These are phyloP conservation scores for Microplitis demolitor DNA, from an alignment of 1,140 invertebrate species.

Conservation along the genomic window DNA sequence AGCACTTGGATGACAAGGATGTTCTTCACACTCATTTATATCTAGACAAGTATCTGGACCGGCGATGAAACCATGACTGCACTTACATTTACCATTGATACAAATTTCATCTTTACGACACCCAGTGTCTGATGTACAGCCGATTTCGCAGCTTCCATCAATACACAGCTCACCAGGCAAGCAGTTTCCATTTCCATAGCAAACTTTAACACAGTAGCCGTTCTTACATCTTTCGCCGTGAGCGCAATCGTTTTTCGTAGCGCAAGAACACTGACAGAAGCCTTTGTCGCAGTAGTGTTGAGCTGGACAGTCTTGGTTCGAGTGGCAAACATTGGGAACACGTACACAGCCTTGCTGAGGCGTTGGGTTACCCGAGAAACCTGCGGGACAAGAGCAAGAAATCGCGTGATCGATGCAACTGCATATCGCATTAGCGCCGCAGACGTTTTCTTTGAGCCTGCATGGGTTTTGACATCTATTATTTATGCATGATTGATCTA, in stretches of 20 bases:
- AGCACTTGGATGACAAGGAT: conserved; percentile 80
- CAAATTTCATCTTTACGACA: conserved; percentile 83
- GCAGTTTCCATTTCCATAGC: conserved; percentile 87
- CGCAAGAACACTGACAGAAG: conserved; percentile 77
- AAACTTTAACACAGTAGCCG: conserved; percentile 81
- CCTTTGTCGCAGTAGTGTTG: conserved; percentile 76
- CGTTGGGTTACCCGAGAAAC: conserved; percentile 86
- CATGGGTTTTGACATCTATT: conserved; percentile 87
- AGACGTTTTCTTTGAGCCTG: conserved; percentile 69
- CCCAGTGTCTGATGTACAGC: conserved; percentile 81
- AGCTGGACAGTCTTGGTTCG: conserved; percentile 70
- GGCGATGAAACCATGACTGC: conserved; percentile 72
- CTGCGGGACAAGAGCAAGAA: conserved; percentile 77
- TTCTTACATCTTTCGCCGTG: conserved; percentile 82
- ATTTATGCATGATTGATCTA: conserved; percentile 78
- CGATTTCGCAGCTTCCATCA: conserved; percentile 80
- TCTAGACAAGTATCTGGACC: conserved; percentile 75
- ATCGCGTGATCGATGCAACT: conserved; percentile 72
- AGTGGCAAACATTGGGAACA: conserved; percentile 69
- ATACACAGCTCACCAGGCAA: conserved; percentile 85
- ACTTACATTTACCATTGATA: conserved; percentile 78
- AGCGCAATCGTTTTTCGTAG: conserved; percentile 73
- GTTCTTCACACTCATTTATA: conserved; percentile 78
- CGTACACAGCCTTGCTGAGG: conserved; percentile 86
- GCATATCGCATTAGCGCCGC: conserved; percentile 85